phyloP scores from a whole-genome alignment of 1,140 invertebrate genomes.

The Nylanderia fulva region DNA sequence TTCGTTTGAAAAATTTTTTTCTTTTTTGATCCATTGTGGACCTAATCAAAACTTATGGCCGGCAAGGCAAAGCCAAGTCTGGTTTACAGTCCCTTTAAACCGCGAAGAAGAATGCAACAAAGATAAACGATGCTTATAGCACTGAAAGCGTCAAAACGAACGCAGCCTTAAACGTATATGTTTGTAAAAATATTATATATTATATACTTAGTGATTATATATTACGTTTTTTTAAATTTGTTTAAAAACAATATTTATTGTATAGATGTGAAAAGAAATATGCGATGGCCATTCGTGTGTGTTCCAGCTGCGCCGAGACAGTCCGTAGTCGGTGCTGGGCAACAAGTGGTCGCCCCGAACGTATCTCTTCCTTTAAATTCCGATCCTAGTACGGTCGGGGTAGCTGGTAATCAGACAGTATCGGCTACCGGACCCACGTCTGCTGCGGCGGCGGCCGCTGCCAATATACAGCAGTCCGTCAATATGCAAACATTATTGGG shows the following conservation, averaged over 20 bases:
- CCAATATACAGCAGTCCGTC: constrained; percentile 81
- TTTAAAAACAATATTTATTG: constrained; percentile 6
- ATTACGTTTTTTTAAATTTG: neutral
- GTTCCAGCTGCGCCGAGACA: constrained; percentile 77
- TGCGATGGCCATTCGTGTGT: constrained; percentile 25
- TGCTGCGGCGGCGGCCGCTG: constrained; percentile 82
- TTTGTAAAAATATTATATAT: no score
- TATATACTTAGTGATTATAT: no score
- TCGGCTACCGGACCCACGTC: constrained; percentile 79
- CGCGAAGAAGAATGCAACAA: no score
- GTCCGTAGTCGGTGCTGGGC: constrained; percentile 79
- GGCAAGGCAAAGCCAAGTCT: no score
- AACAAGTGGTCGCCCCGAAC: constrained; percentile 86
- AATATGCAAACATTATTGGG: constrained; percentile 84
- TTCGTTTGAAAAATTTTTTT: no score
- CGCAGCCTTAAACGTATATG: no score
- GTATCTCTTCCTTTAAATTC: constrained; percentile 88
- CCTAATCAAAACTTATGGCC: no score
- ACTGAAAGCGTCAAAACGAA: no score
- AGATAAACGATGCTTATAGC: no score
- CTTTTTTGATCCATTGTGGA: no score
- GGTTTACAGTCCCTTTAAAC: no score
- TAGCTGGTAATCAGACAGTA: constrained; percentile 77
- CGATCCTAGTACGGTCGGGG: constrained; percentile 85
- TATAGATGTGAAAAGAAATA: constrained; percentile 3